phyloP scores from a whole-genome alignment of 2,888 invertebrate genomes.

The Dolomedes plantarius region DNA sequence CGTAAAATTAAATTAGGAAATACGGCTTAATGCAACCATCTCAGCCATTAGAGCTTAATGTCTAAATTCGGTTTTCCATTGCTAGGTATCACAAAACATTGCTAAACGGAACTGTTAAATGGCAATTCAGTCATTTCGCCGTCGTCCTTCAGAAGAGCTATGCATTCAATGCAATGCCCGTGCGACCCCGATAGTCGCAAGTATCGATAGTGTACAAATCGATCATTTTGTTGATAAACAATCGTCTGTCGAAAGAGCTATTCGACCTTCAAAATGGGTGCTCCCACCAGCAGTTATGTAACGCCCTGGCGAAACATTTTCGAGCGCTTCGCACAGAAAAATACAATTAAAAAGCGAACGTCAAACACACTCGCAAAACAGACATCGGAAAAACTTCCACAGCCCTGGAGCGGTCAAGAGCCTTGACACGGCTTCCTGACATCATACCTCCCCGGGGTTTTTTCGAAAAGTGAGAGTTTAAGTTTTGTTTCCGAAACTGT shows the following conservation, averaged over 20 bases:
- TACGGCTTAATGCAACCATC: too few relatives aligned
- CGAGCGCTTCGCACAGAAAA: not conserved
- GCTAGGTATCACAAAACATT: too few relatives aligned
- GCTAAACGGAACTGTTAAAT: too few relatives aligned
- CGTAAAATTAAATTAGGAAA: too few relatives aligned
- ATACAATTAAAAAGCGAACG: not conserved
- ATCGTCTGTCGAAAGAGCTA: not conserved
- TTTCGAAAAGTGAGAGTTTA: not conserved
- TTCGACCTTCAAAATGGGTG: not conserved
- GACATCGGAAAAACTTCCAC: not conserved
- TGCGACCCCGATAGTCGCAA: too few relatives aligned
- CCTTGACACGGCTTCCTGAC: slow-evolving; percentile 14
- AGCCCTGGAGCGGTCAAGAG: slow-evolving; percentile 4
- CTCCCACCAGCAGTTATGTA: not conserved
- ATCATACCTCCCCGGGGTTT: slow-evolving; percentile 17
- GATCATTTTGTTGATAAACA: too few relatives aligned
- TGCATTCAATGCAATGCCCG: too few relatives aligned
- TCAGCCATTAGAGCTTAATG: too few relatives aligned
- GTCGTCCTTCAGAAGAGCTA: too few relatives aligned
- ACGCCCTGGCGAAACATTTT: not conserved
- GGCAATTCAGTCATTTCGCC: too few relatives aligned
- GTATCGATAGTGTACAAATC: too few relatives aligned
- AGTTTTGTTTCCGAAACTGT: slow-evolving; percentile 33
- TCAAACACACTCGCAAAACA: not conserved
- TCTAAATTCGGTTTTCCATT: too few relatives aligned